Base-by-base conservation (phyloP, 2,888 invertebrate genomes). In the Synergus umbraculus region DNA sequence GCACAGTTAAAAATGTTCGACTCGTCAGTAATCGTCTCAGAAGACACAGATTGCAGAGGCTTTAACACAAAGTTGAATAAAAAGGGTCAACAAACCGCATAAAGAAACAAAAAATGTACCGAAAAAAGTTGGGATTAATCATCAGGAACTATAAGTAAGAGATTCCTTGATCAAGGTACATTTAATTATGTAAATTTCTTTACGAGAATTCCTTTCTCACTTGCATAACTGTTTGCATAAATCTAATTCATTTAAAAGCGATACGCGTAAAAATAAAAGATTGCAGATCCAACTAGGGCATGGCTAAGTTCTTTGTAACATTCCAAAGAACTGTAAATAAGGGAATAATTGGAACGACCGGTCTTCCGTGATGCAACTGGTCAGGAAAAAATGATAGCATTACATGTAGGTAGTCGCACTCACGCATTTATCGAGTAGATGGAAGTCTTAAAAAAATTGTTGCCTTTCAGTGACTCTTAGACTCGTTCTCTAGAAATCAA, bases 301-400 rank as follows among this genome's bases (percentile, higher is more conserved):
- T 37, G 37, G 54, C 37, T 54, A 18, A 73, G 54, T 73, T 54
- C 54, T 73, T 73, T 73, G 41, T n/a, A 41, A 54, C 54, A 73
- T 73, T 73, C 73, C 37, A 54, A 2, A n/a, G 73, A 29, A 73
- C 54, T 7, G 73, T 41, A 73, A 73, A 58, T 58, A 58, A 73
- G 73, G 73, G 54, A 73, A 73, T 54, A 73, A 73, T 73, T 73
- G 73, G 54, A 54, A 73, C 73, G 41, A 73, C 73, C 54, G 73
- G 73, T 73, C 73, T 73, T 73, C 73, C 73, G 73, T 73, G 73
- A 73, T 73, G 73, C 73, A 73, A 73, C 73, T 54, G 37, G 69
- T 73, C n/a, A 73, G n/a, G n/a, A 12, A 54, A 54, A 54, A 54
- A 69, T 12, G 37, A 54, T 73, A 73, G n/a, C 41, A n/a, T 54